Conservation (phyloP, 23 tunicate species). For the Pegea sp. region DNA sequence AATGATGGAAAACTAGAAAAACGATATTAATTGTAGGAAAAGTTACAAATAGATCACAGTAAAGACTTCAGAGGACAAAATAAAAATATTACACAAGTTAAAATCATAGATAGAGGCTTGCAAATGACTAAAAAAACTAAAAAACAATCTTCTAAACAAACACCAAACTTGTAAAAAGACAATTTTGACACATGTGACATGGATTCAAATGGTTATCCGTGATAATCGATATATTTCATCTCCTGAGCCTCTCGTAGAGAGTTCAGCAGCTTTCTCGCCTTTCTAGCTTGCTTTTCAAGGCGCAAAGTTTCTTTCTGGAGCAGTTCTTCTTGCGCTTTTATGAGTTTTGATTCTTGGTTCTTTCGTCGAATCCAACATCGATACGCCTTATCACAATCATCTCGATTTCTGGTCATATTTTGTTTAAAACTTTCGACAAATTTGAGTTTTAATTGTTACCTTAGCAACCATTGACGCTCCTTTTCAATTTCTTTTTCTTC, state of each 20-base stretch:
- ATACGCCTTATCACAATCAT: conserved; percentile 56
- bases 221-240: conserved; percentile 83
- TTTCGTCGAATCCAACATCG: conserved; percentile 49
- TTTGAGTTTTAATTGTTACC: conserved; percentile 56
- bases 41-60: too few relatives aligned
- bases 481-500: conserved; percentile 51
- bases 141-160: too few relatives aligned
- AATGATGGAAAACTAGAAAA: too few relatives aligned
- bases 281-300: conserved; percentile 30
- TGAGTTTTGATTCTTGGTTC: conserved; percentile 16
- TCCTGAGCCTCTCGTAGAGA: conserved; percentile 57
- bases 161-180: too few relatives aligned
- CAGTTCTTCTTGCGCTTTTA: conserved; percentile 7
- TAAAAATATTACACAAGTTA: too few relatives aligned
- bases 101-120: too few relatives aligned
- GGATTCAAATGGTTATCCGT: too few relatives aligned
- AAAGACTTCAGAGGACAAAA: too few relatives aligned
- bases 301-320: conserved; percentile 20
- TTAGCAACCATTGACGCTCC: conserved; percentile 32
- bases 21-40: too few relatives aligned
- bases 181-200: too few relatives aligned
- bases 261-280: conserved; percentile 35
- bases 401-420: conserved; percentile 23
- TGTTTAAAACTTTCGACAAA: conserved; percentile 66
- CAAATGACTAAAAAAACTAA: too few relatives aligned